Base-by-base conservation (phyloP, 1,140 invertebrate species). In the Phocides pigmalion region DNA sequence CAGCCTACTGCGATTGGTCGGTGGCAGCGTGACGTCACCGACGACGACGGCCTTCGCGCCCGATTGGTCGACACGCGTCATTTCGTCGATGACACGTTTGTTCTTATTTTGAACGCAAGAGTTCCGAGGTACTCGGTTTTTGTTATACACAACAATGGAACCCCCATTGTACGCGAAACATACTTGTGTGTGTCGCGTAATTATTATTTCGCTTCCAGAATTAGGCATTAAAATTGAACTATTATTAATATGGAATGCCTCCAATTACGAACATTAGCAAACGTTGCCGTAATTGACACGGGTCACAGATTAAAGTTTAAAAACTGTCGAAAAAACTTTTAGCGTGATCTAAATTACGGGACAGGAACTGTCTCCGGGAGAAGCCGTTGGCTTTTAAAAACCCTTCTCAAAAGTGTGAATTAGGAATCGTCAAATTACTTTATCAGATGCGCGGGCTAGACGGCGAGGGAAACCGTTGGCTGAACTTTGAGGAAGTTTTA, bases 11-110 rank as follows among this genome's bases (percentile, higher is more conserved):
- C 64, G 70, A 90, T 90, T 90, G 85, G 88, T 79, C 78, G 82
- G 58, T 76, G 75, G 72, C 66, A 64, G 42, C 12, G 69, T 89
- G 88, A 89, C 88, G 88, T 90, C 88, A 90, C 68, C 82, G 69
- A 75, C 84, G 84, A 79, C 81, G 80, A 85, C 77, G 84, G 86
- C 85, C 88, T 85, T 86, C 82, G 79, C 87, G 88, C 86, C 82
- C 79, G 79, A 90, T 90, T 90, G 88, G 88, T 85, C 84, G 88
- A 84, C 85, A 89, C 85, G 87, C 87, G 85, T 89, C 88, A 90
- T 90, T 89, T 90, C 80, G 72, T 87, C 88, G 87, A 89, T 90
- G 85, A 89, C 88, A 89, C 77, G 79, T 89, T 90, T 89, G 88
- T 89, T 90, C 88, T 90, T 90, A 89, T 90, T 90, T 88, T 81